phyloP scores from a whole-genome alignment of 1,140 invertebrate species.

The Holotrichia oblita region DNA sequence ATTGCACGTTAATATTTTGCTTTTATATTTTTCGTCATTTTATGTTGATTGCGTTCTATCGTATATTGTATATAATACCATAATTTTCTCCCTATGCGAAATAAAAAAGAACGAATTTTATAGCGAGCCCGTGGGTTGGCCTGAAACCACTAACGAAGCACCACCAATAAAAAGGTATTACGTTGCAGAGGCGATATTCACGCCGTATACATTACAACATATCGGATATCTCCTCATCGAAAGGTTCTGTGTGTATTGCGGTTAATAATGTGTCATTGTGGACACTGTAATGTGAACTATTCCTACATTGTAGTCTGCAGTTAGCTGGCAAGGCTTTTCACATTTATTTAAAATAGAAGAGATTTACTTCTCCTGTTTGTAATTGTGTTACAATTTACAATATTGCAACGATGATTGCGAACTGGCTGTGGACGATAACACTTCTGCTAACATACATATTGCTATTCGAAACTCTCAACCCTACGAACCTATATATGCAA shows the following conservation, averaged over 20 bases:
- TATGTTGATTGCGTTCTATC: background rate
- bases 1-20: background rate
- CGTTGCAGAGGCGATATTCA: background rate
- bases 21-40: conserved; percentile 1
- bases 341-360: too few species aligned
- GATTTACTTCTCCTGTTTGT: too few species aligned
- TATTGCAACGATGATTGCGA: too few species aligned
- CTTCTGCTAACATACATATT: too few species aligned
- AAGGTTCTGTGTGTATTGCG: background rate
- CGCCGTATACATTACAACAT: background rate
- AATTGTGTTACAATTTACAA: too few species aligned
- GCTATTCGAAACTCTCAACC: too few species aligned
- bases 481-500: too few species aligned
- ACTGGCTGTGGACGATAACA: too few species aligned
- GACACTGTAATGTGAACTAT: too few species aligned
- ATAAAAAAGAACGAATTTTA: background rate
- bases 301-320: too few species aligned
- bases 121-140: background rate
- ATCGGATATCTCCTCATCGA: background rate
- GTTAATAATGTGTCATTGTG: too few species aligned
- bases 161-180: background rate
- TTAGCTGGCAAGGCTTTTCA: too few species aligned
- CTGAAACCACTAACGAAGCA: conserved; percentile 1
- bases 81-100: background rate
- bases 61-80: background rate